Evolutionary conservation across 1,140 invertebrate species (phyloP).

Genomic region (Cherax quadricarinatus): DNA sequence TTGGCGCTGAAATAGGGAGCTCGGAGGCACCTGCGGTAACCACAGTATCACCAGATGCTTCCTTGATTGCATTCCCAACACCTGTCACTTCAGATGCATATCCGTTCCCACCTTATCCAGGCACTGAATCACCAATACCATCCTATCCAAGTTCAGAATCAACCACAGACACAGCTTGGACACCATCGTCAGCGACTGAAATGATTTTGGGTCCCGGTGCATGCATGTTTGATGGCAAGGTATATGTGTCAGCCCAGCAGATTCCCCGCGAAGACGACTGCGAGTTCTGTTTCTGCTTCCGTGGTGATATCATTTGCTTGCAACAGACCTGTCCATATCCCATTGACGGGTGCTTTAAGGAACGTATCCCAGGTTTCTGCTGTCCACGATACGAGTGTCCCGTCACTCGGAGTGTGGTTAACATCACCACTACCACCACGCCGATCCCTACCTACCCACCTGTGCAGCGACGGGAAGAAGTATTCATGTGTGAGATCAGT

Average conservation of each 20-base stretch:
- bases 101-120: background rate
- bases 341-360: constrained; percentile 91
- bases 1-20: background rate
- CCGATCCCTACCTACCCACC: constrained; percentile 68
- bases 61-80: background rate
- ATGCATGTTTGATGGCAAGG: constrained; percentile 92
- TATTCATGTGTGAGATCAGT: constrained; percentile 87
- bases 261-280: constrained; percentile 95
- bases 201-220: constrained; percentile 87
- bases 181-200: constrained; percentile 60
- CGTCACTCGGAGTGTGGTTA: constrained; percentile 84
- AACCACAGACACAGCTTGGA: constrained; percentile 43
- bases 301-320: constrained; percentile 95
- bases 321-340: constrained; percentile 97
- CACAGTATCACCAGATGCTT: background rate
- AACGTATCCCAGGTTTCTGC: constrained; percentile 94
- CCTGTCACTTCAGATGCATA: background rate
- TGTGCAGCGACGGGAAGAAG: constrained; percentile 25
- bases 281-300: constrained; percentile 98
- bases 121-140: constrained; percentile 32
- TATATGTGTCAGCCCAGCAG: constrained; percentile 95
- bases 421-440: constrained; percentile 84
- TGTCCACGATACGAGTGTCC: constrained; percentile 96
- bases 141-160: constrained; percentile 19
- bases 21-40: background rate